These are phyloP conservation scores for Trichopria drosophilae DNA, from an alignment of 2,888 invertebrate species.

Conservation along the genomic window DNA sequence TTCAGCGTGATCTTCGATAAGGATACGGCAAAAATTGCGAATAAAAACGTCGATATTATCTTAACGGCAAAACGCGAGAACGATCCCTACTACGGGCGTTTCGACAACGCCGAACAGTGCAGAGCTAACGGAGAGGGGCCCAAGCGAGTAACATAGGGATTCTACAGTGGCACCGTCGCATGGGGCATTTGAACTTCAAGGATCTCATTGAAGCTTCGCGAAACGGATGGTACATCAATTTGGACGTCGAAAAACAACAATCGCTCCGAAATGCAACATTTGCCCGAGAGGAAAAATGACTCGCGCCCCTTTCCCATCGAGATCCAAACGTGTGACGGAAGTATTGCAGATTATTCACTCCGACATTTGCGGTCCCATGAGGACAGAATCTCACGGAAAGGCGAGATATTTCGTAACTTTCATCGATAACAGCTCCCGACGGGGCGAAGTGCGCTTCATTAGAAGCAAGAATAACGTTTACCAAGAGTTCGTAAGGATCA, in stretches of 20 bases:
- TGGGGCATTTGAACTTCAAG: no score
- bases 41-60: slow-evolving; percentile 6
- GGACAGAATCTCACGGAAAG: slow-evolving; percentile 29
- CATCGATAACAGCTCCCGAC: no score
- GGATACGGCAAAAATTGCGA: slow-evolving; percentile 2
- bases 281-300: no score
- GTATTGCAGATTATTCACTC: slow-evolving; percentile 17
- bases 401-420: slow-evolving; percentile 35
- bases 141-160: not conserved
- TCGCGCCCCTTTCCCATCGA: no score
- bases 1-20: slow-evolving; percentile 14
- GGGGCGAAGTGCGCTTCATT: slow-evolving; percentile 31
- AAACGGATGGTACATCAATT: no score
- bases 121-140: no score
- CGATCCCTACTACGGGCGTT: not conserved
- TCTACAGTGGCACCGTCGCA: slow-evolving; percentile 9
- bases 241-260: no score
- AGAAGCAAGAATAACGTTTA: slow-evolving; percentile 29
- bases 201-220: no score
- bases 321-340: no score
- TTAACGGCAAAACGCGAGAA: slow-evolving; percentile 5
- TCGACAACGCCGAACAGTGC: not conserved
- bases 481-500: slow-evolving; percentile 18
- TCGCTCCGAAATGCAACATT: no score
- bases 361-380: slow-evolving; percentile 27